Base-by-base conservation (phyloP, 2,888 invertebrate genomes). In the Callosobruchus maculatus region DNA sequence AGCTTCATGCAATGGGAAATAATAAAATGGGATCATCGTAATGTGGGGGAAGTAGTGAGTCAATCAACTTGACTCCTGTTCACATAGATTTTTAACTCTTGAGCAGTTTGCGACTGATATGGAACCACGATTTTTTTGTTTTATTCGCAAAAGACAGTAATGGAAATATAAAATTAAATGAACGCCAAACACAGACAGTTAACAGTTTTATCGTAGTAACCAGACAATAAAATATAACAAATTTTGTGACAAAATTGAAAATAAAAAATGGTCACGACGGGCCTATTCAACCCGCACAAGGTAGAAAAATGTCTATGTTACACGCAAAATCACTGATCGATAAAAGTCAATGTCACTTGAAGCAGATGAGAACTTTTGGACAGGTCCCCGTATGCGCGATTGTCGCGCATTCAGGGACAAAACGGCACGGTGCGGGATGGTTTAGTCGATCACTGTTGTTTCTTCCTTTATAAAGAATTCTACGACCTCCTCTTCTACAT, bases 401-500 rank as follows among this genome's bases (percentile, higher is more conserved):
- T 49, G 13, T 2, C 13, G 13, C 18, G 49, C 49, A 49, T 49
- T 13, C 49, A 49, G 1, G 49, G 49, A 49, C 13, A 49, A 13
- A 49, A 49, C 49, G 49, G 49, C 49, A 49, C 49, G 49, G 1
- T 49, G 49, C 4, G 9, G 1, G 49, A 49, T 49, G 49, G 49
- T 49, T 84, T 93, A 95, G 90, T 95, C 95, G 85, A 95, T 89
- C 81, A 92, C 88, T 21, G 92, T 93, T 84, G 92, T 91, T 91
- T 98, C 97, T 90, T 98, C 97, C 91, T 97, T 97, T 86, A 98
- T 92, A 90, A 98, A 95, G 93, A 98, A 97, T 93, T 98, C 98
- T 84, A 98, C 94, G 85, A 94, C 91, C 90, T 98, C 98, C 86
- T 98, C 98, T 86, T 97, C 97, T 83, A 96, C 92, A 87, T 97